Conservation (phyloP, 2,888 invertebrate species). For the Creontiades dilutus region DNA sequence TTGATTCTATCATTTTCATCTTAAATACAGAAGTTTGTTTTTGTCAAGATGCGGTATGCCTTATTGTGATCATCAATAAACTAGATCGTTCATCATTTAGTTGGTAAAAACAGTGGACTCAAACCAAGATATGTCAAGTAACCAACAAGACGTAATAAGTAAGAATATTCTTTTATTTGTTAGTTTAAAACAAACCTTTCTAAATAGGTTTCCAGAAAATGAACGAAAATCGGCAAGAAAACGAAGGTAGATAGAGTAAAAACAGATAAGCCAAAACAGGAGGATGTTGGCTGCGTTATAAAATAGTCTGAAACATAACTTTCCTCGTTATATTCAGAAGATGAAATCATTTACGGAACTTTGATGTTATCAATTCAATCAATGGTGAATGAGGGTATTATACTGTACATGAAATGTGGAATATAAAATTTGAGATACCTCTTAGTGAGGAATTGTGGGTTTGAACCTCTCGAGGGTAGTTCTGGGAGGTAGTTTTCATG, state of each 20-base stretch:
- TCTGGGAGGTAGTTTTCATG: neutral
- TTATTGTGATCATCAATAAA: too few relatives aligned
- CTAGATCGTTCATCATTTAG: too few relatives aligned
- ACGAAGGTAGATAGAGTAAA: slow-evolving; percentile 15
- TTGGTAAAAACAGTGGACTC: too few relatives aligned
- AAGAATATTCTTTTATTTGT: too few relatives aligned
- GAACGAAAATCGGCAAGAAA: slow-evolving; percentile 5
- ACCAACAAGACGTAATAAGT: too few relatives aligned
- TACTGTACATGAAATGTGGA: neutral
- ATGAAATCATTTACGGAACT: neutral
- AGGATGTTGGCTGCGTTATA: neutral
- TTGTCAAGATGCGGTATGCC: too few relatives aligned
- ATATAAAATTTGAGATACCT: neutral
- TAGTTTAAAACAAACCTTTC: too few relatives aligned
- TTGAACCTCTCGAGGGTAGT: neutral
- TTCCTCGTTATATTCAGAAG: too few relatives aligned
- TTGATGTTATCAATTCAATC: neutral
- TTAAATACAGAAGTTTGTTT: too few relatives aligned
- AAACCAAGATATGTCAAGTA: too few relatives aligned
- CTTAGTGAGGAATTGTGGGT: neutral
- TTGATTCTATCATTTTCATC: too few relatives aligned
- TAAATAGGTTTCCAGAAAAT: neutral
- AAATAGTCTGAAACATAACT: neutral
- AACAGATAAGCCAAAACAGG: neutral
- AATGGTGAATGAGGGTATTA: neutral